A percentile compares a stretch with the other conserved stretches of the same genome.
Evolutionary conservation across 1,140 invertebrate species (phyloP).

Genomic region (Solenopsis fugax): DNA sequence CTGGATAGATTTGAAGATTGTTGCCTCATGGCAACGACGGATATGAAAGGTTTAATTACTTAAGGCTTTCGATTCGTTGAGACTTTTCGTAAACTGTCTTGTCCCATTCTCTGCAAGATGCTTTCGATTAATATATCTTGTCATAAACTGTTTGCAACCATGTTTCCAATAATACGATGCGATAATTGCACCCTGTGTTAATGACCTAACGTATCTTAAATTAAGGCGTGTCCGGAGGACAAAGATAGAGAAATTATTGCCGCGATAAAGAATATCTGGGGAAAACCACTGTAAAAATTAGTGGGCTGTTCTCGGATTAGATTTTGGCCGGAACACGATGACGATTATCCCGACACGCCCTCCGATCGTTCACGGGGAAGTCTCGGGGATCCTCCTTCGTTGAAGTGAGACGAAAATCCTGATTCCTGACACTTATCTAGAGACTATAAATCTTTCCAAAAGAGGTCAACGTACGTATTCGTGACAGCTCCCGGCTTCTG

Average conservation of each 20-base stretch:
- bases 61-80: neutral
- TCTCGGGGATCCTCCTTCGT: neutral
- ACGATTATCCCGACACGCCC: slow-evolving; percentile 49
- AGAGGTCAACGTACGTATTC: slow-evolving; percentile 1
- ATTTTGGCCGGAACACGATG: slow-evolving; percentile 17
- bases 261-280: too few relatives aligned
- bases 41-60: neutral
- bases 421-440: neutral
- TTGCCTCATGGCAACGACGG: too few relatives aligned
- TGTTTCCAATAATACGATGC: neutral
- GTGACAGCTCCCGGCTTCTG: slow-evolving; percentile 18
- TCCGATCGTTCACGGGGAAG: neutral
- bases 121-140: neutral
- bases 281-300: slow-evolving; percentile 16
- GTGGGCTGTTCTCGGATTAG: neutral
- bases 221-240: neutral
- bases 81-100: neutral
- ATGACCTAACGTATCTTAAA: neutral
- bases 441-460: neutral
- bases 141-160: neutral
- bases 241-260: neutral
- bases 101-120: neutral
- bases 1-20: too few relatives aligned
- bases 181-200: slow-evolving; percentile 10
- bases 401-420: slow-evolving; percentile 34